phyloP scores from a whole-genome alignment of 2,888 invertebrate species.

The Lissonota sp. region DNA sequence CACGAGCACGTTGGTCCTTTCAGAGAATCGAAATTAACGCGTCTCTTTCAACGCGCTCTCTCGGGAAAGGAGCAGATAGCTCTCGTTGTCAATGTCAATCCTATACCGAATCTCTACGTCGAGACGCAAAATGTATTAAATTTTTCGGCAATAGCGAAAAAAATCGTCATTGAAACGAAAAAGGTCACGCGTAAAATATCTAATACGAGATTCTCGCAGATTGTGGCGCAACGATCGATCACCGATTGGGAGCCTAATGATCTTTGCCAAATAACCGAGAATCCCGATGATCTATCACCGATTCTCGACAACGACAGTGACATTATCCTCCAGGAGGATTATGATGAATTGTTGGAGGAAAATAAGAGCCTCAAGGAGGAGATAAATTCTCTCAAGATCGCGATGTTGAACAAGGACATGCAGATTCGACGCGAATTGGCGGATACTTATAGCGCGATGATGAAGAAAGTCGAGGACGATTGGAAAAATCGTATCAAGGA shows the following conservation, averaged over 20 bases:
- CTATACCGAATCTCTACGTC: conserved; percentile 90
- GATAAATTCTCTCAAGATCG: conserved; percentile 72
- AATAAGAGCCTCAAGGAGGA: conserved; percentile 77
- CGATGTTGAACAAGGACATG: conserved; percentile 74
- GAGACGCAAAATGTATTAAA: conserved; percentile 94
- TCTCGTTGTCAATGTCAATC: conserved; percentile 96
- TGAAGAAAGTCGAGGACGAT: conserved; percentile 76
- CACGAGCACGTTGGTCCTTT: conserved; percentile 85
- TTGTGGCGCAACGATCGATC: conserved; percentile 75
- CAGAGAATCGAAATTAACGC: conserved; percentile 95
- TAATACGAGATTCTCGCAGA: conserved; percentile 78
- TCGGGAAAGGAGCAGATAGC: conserved; percentile 90
- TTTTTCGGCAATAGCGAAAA: conserved; percentile 93
- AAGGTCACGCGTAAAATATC: conserved; percentile 66
- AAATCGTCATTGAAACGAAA: conserved; percentile 84
- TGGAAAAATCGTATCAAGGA: conserved; percentile 77
- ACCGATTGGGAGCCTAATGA: conserved; percentile 79
- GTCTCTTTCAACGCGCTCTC: conserved; percentile 92
- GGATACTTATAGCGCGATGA: conserved; percentile 75
- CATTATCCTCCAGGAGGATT: conserved; percentile 69
- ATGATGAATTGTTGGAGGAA: conserved; percentile 74
- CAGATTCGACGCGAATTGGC: conserved; percentile 79
- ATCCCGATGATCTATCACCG: background rate
- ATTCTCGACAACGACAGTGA: conserved; percentile 48
- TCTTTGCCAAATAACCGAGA: conserved; percentile 14